A percentile compares a stretch with the other conserved stretches of the same genome.
Conservation (phyloP, 2,888 invertebrate species). For the Emmelina monodactyla region DNA sequence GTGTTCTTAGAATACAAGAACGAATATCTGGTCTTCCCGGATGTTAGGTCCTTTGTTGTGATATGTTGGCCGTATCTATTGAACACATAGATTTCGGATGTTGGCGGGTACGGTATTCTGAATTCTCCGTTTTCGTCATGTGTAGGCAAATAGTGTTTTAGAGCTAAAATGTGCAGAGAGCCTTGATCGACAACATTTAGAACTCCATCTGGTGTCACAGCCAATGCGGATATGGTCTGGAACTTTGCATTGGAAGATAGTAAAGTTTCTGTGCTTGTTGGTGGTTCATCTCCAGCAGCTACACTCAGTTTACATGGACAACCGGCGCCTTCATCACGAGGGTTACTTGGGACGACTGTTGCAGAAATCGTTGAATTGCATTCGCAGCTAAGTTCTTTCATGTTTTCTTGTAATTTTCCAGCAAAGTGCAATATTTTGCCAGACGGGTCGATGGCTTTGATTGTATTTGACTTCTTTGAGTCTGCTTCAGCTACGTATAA, state of each 20-base stretch:
- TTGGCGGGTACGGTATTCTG: constrained; percentile 91
- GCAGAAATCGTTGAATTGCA: constrained; percentile 66
- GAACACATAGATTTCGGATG: constrained; percentile 93
- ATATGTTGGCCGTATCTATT: constrained; percentile 97
- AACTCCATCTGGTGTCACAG: constrained; percentile 95
- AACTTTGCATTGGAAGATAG: constrained; percentile 91
- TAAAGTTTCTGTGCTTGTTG: constrained; percentile 83
- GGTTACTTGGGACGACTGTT: constrained; percentile 44
- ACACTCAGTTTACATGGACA: constrained; percentile 61
- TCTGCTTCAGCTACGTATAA: constrained; percentile 94
- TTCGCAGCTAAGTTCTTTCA: constrained; percentile 65
- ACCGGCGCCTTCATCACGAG: constrained; percentile 50
- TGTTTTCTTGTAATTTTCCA: constrained; percentile 78
- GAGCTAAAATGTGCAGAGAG: constrained; percentile 81
- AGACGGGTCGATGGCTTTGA: constrained; percentile 85
- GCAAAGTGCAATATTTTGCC: constrained; percentile 92
- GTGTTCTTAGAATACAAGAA: constrained; percentile 97
- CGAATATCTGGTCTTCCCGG: constrained; percentile 93
- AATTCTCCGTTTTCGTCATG: constrained; percentile 91
- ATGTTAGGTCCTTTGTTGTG: constrained; percentile 91
- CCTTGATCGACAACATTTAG: constrained; percentile 96
- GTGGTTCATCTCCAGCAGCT: constrained; percentile 69
- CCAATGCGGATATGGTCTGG: constrained; percentile 86
- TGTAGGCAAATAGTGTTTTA: constrained; percentile 86
- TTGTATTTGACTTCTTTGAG: constrained; percentile 82